Conservation (phyloP, 2,797 vertebrate species). For the Arremon brunneinucha region DNA sequence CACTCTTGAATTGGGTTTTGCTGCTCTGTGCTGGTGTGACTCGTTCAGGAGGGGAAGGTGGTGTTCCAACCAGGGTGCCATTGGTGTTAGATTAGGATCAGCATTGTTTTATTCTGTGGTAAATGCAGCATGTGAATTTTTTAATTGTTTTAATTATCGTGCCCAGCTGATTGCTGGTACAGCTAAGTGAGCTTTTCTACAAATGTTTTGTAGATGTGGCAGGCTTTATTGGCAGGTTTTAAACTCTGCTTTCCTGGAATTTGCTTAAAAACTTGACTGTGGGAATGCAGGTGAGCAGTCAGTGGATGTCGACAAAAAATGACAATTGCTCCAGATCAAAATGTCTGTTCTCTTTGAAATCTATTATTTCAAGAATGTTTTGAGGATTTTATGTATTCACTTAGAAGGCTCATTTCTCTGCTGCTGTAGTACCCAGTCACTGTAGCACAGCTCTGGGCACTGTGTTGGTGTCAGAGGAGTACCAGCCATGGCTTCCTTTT, state of each 20-base stretch:
- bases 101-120: constrained; percentile 1
- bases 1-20: not conserved
- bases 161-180: not conserved
- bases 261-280: not conserved
- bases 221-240: not conserved
- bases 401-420: not conserved
- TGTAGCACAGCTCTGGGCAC: not conserved
- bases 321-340: not conserved
- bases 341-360: not conserved
- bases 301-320: not conserved
- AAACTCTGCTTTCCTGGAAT: not conserved
- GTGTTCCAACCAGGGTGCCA: not conserved
- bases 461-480: too few species aligned
- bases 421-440: not conserved
- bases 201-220: not conserved
- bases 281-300: not conserved
- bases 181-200: not conserved
- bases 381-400: not conserved
- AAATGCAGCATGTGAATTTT: constrained; percentile 4
- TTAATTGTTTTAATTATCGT: not conserved
- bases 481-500: accelerated
- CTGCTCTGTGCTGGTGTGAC: not conserved
- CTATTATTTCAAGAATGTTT: not conserved
- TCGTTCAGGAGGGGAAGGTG: not conserved
- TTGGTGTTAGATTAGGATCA: not conserved